phyloP scores from a whole-genome alignment of 2,113 vertebrate species.

The Centropus bengalensis region DNA sequence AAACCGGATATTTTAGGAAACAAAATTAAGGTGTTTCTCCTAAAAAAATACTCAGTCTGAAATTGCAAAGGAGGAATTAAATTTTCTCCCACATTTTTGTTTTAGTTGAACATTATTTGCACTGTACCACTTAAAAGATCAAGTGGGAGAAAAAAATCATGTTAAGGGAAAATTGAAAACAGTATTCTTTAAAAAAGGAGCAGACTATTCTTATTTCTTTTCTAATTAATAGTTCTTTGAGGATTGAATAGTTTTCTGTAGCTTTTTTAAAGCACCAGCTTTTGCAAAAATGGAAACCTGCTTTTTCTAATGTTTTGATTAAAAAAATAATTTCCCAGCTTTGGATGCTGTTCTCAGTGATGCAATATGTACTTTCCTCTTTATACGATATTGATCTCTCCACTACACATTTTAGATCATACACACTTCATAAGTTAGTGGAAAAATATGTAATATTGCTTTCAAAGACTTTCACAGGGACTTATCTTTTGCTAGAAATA shows the following conservation, averaged over 20 bases:
- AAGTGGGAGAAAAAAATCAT: not conserved
- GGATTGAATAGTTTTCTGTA: not conserved
- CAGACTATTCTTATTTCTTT: not conserved
- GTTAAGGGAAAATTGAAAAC: constrained; percentile 10
- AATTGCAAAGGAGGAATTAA: not conserved
- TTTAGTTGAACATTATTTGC: not conserved
- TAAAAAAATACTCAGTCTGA: too few species aligned
- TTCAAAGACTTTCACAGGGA: not conserved
- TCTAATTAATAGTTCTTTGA: not conserved
- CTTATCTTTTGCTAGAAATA: not conserved
- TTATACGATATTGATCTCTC: not conserved
- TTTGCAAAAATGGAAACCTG: constrained; percentile 1
- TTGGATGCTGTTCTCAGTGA: not conserved
- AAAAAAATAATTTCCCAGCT: not conserved
- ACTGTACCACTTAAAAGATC: not conserved
- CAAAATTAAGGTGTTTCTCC: not conserved
- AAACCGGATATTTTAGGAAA: not conserved
- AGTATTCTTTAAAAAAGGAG: not conserved
- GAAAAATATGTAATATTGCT: not conserved
- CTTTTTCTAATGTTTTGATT: not conserved
- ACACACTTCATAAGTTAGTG: not conserved
- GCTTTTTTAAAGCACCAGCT: not conserved
- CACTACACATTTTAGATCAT: not conserved
- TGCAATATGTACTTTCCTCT: not conserved
- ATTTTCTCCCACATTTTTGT: not conserved